Base-by-base conservation (phyloP, 1,140 invertebrate species). In the Archivesica marissinica region DNA sequence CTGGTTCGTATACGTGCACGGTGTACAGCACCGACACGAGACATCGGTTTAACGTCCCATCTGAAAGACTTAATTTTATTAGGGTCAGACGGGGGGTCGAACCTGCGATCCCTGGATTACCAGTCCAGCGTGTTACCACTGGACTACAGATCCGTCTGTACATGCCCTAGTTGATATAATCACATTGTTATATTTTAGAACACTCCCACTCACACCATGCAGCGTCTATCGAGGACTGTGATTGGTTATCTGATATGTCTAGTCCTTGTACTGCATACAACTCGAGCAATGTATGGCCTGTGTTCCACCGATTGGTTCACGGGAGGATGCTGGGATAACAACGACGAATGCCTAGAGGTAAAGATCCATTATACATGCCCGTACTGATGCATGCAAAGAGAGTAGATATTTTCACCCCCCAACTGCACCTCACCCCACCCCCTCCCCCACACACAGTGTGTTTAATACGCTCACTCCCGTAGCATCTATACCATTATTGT, bases 261-360 rank as follows among this genome's bases (percentile, higher is more conserved):
- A 15, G 9, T 59, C 9, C 15, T 44, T 11, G 11, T 61, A n/a
- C 2, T 61, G 2, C 33, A 77, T 23, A 23, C n/a, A 15, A 35
- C 75, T 9, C 7, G 28, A 25, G 75, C 75, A 0, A 77, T 77
- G 75, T 61, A 77, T 23, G 75, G 75, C 23, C 75, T 77, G 4
- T 77, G 75, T 28, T 77, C 75, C 2, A 77, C 75, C 7, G 11
- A 77, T 38, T 77, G 75, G 75, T 77, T 61, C 30, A 15, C 1
- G 33, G 39, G 20, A 28, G 13, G 23, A 20, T 77, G 75, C 54
- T 61, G 39, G 4, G 75, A 77, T 44, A 33, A 56, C 35, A 20
- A 41, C n/a, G 75, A 77, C 25, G 75, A 77, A 20, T 77, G 75
- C 30, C 39, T 25, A 59, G 20, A 25, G 20, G 75, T 77, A 56